Percentiles rank a stretch among this genome's conserved stretches.
These are phyloP conservation scores for Drosophila pachea DNA, from an alignment of 1,140 invertebrate species.

Conservation along the genomic window DNA sequence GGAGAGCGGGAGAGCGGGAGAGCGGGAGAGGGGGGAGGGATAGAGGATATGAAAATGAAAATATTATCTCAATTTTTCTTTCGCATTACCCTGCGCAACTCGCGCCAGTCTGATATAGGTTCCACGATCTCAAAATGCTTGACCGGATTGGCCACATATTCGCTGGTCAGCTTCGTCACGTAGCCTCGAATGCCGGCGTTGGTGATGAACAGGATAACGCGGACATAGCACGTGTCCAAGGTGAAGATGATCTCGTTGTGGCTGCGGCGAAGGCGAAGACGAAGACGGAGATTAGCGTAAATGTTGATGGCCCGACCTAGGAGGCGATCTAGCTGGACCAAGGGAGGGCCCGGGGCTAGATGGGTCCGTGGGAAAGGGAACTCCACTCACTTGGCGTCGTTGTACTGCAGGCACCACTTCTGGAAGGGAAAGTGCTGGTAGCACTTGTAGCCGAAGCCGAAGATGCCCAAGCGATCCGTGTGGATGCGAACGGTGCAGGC, in stretches of 20 bases:
- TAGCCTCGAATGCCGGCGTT: slow-evolving; percentile 58
- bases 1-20: neutral
- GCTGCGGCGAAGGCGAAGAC: slow-evolving; percentile 11
- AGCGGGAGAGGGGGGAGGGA: neutral
- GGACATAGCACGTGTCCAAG: slow-evolving; percentile 62
- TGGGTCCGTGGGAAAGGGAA: neutral
- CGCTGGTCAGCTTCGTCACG: slow-evolving; percentile 47
- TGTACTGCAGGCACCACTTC: slow-evolving; percentile 52
- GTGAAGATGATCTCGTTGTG: slow-evolving; percentile 63
- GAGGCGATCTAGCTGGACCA: too few relatives aligned
- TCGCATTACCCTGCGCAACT: slow-evolving; percentile 54
- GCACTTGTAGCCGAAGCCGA: slow-evolving; percentile 61
- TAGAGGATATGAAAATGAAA: too few relatives aligned
- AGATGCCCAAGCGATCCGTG: slow-evolving; percentile 66
- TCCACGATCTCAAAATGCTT: slow-evolving; percentile 58
- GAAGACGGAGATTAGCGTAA: neutral
- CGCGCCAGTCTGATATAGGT: slow-evolving; percentile 55
- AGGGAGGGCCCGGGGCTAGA: too few relatives aligned
- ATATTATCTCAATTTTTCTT: too few relatives aligned
- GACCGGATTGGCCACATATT: slow-evolving; percentile 38
- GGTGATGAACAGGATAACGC: slow-evolving; percentile 45
- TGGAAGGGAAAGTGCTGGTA: slow-evolving; percentile 70
- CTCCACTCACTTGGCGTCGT: slow-evolving; percentile 47
- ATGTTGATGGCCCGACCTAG: too few relatives aligned
- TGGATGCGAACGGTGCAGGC: slow-evolving; percentile 41